Evolutionary conservation across 1,140 invertebrate genomes (phyloP), one percentile per base, ranked within the genome.

Genomic region (Sesamia nonagrioides): DNA sequence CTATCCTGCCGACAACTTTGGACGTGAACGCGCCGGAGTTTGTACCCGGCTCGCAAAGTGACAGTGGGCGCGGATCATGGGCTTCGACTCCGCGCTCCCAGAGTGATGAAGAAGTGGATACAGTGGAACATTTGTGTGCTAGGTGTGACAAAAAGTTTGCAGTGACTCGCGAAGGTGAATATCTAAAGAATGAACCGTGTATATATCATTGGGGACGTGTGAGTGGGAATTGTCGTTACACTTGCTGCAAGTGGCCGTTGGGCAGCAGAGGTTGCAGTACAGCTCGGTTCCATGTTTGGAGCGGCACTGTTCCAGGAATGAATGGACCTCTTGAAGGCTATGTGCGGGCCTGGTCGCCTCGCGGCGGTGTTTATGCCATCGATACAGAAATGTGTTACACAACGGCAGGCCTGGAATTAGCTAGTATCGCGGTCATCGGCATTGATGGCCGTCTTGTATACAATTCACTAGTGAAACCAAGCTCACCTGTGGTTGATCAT

Each of bases 151-250:
- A 96, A 80, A 94, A 94, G 35, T 99, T 98, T 88, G 95, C 96
- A 78, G 95, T 98, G 27, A 94, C 95, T 17, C 95, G 96, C 37
- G 93, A 93, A 21, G 97, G 97, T 17, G 96, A 97, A 81, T 98
- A 97, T 87, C 82, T 97, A 3, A 95, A 95, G 0, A 89, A 96
- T 35, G 97, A 98, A 63, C 92, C 96, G 21, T 99, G 98, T 92
- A 74, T 95, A 0, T 97, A 98, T 89, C 98, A 99, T 87, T 98
- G 97, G 96, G 98, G 97, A 5, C 97, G 97, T 84, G 50, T 90
- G 56, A 86, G 89, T 85, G 48, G 80, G 35, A 86, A 92, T 75
- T 83, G 87, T 35, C 79, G 95, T 11, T 96, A 95, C 88, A 91
- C 95, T 0, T 97, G 96, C 83, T 97, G 96, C 81, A 86, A 90